These are phyloP conservation scores for Adineta ricciae DNA, from an alignment of 2,888 invertebrate species.

Conservation along the genomic window DNA sequence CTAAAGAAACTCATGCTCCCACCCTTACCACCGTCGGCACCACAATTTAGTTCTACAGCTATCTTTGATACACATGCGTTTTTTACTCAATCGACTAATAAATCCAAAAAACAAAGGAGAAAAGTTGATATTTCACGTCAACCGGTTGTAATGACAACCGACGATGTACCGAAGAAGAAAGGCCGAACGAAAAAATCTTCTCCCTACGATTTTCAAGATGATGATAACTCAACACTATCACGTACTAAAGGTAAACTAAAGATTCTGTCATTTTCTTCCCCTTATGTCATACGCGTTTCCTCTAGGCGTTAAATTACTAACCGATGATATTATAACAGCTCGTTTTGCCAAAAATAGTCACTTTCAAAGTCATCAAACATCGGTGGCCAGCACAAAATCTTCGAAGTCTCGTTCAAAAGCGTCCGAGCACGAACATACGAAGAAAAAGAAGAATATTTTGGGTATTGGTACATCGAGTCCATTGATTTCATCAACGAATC, in stretches of 20 bases:
- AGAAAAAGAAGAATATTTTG: background rate
- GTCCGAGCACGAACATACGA: background rate
- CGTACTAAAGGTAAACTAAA: background rate
- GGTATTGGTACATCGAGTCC: slow-evolving; percentile 1
- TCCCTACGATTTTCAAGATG: background rate
- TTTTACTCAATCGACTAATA: background rate
- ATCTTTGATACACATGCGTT: background rate
- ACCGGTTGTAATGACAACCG: background rate
- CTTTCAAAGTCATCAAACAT: background rate
- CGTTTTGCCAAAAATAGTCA: slow-evolving; percentile 13
- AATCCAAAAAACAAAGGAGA: background rate
- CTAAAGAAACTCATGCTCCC: background rate
- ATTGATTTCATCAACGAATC: background rate
- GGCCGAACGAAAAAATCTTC: background rate
- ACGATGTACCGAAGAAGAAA: background rate
- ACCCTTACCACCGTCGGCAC: background rate
- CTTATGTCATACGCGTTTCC: too few relatives aligned
- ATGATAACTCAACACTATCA: background rate
- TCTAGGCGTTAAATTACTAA: background rate
- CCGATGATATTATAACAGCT: slow-evolving; percentile 11
- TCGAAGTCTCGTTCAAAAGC: background rate
- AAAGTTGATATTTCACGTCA: background rate
- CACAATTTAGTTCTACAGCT: background rate
- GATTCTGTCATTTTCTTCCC: too few relatives aligned
- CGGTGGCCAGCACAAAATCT: background rate